Base-by-base conservation (phyloP, 1,140 invertebrate species). In the Tetramorium parvispinum region DNA sequence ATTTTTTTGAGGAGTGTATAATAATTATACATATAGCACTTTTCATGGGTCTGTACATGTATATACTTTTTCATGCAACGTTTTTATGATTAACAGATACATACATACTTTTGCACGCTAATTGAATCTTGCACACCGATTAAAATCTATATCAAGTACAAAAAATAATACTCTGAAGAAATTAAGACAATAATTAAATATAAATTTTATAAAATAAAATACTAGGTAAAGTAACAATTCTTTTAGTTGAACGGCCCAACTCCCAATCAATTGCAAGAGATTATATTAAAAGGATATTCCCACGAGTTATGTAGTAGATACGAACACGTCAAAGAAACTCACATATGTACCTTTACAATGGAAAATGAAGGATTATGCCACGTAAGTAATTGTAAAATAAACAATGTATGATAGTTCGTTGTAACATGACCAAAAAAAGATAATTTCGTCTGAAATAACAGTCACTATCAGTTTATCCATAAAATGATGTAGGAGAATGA, bases 221-320 rank as follows among this genome's bases (percentile, higher is more conserved):
- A 10, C 24, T 55, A 61, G 7, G 4, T 43, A 63, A 43, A 46
- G 49, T n/a, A 10, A 46, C 1, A 13, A 78, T 49, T 49, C 32
- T 59, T 46, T 49, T 32, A 63, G 57, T 13, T 4, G 6, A 3
- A 0, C 10, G 24, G 18, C 13, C 8, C 18, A 5, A 11, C 0
- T 27, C 10, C 40, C 32, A 27, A 63, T 32, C 24, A 0, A 0
- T 63, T 78, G 16, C 75, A 63, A 78, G 75, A 78, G 1, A 63
- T 78, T 63, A 27, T 78, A 63, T 18, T 63, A 3, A 78, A 10
- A 49, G 75, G 75, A 46, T 78, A 63, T 32, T 8, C 57, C 59
- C 40, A 78, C 0, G 24, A 78, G 10, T n/a, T 27, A n/a, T 77
- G 57, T 6, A 63, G 11, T 18, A n/a, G 6, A 3, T 63, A 32